Conservation (phyloP, 2,888 invertebrate genomes). For the Pilophorus perplexus region DNA sequence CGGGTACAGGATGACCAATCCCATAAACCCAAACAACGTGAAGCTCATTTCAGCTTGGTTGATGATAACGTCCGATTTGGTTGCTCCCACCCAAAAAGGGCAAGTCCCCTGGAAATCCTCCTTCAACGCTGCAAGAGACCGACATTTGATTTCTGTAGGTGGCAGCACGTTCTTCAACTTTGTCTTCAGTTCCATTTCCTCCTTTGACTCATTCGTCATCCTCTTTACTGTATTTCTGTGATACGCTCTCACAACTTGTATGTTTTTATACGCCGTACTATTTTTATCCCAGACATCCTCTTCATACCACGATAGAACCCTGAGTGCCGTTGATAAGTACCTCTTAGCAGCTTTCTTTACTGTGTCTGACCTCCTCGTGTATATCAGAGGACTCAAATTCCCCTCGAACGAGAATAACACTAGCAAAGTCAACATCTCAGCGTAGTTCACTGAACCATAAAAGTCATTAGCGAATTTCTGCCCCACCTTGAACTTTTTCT, state of each 20-base stretch:
- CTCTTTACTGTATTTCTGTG: slow-evolving; percentile 42
- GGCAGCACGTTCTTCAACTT: slow-evolving; percentile 42
- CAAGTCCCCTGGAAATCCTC: slow-evolving; percentile 31
- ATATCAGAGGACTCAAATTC: slow-evolving; percentile 54
- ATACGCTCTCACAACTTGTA: slow-evolving; percentile 51
- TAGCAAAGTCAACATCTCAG: slow-evolving; percentile 53
- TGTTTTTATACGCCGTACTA: slow-evolving; percentile 54
- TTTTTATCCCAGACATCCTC: slow-evolving; percentile 55
- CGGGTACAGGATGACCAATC: slow-evolving; percentile 55
- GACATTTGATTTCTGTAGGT: slow-evolving; percentile 33
- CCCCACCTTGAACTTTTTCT: slow-evolving; percentile 54
- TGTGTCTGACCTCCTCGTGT: slow-evolving; percentile 55
- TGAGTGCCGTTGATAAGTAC: slow-evolving; percentile 55
- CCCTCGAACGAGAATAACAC: slow-evolving; percentile 53
- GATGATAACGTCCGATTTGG: slow-evolving; percentile 49
- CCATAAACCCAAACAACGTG: slow-evolving; percentile 58
- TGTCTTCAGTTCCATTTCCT: slow-evolving; percentile 47
- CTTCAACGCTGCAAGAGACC: slow-evolving; percentile 26
- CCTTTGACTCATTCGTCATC: slow-evolving; percentile 47
- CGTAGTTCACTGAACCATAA: slow-evolving; percentile 51
- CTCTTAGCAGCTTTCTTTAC: slow-evolving; percentile 54
- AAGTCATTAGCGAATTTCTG: slow-evolving; percentile 54
- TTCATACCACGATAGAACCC: slow-evolving; percentile 56
- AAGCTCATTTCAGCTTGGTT: slow-evolving; percentile 58
- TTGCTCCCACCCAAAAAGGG: not conserved